Base-by-base conservation (phyloP, 2,888 invertebrate genomes). In the Heliconius charithonia region DNA sequence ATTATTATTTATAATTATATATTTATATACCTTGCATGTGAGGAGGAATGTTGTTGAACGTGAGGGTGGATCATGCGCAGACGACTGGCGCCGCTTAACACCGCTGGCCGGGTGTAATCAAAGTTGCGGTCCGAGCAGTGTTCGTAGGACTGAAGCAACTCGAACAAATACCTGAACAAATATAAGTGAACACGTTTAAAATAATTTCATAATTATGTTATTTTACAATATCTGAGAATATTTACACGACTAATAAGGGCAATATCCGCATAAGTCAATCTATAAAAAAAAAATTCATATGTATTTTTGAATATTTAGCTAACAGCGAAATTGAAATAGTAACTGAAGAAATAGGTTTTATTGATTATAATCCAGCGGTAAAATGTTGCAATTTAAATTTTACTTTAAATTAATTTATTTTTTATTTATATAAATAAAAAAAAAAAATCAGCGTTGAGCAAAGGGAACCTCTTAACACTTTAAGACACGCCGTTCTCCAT, bases 141-240 rank as follows among this genome's bases (percentile, higher is more conserved):
- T 80, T 94, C 94, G 78, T 97, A 97, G 81, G 98, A 97, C 82
- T 97, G 97, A 77, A 98, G 89, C 78, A 96, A 92, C 88, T 97
- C 97, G 84, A 97, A 92, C 16, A 97, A 87, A 82, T 95, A 95
- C 78, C 96, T 96, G 89, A 63, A n/a, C 25, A 81, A 78, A 83
- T 56, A 80, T 51, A 13, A 29, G 67, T 67, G 25, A 25, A n/a
- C 22, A 29, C 19, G 7, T 51, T 71, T 25, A 9, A 29, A 25
- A 27, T 51, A 29, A 65, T 65, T 29, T 65, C 6, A 59, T 59
- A 59, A 59, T 22, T 59, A n/a, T 59, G 32, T 37, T 37, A 37
- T 37, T 37, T 37, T 37, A 37, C 32, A 37, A 9, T 37, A 37
- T 37, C 32, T 37, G 9, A 9, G 32, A 37, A 9, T 37, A 37